A percentile compares a stretch with the other conserved stretches of the same genome.
These are phyloP conservation scores for Cabera pusaria DNA, from an alignment of 2,888 invertebrate genomes.

Conservation along the genomic window DNA sequence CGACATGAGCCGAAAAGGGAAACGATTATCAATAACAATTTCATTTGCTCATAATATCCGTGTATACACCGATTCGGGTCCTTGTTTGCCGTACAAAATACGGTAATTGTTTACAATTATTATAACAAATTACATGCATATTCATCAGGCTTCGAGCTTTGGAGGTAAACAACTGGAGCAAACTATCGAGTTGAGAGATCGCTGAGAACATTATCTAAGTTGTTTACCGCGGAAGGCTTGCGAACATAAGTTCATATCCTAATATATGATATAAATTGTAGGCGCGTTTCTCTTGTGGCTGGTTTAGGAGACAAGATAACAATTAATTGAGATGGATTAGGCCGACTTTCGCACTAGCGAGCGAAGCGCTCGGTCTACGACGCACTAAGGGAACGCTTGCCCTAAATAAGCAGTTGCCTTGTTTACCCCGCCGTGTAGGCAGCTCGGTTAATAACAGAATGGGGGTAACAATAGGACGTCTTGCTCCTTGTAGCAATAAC, in stretches of 20 bases:
- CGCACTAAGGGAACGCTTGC: constrained; percentile 29
- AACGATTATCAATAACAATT: constrained; percentile 9
- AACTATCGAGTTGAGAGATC: constrained; percentile 17
- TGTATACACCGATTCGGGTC: constrained; percentile 18
- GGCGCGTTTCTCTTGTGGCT: background rate
- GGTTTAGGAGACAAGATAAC: constrained; percentile 37
- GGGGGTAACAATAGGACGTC: constrained; percentile 33
- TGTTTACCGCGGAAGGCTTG: constrained; percentile 25
- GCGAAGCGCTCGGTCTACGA: constrained; percentile 15
- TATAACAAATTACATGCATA: constrained; percentile 31
- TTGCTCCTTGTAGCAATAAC: constrained; percentile 31
- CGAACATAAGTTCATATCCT: constrained; percentile 6
- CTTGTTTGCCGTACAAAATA: constrained; percentile 25
- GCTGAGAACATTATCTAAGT: constrained; percentile 19
- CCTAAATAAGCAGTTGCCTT: constrained; percentile 49
- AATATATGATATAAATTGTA: constrained; percentile 1
- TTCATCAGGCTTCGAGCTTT: constrained; percentile 20
- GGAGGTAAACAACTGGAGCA: constrained; percentile 26
- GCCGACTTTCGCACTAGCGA: constrained; percentile 37
- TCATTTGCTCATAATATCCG: constrained; percentile 2
- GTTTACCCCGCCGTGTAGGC: constrained; percentile 41
- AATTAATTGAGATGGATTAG: constrained; percentile 63
- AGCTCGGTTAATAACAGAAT: constrained; percentile 33
- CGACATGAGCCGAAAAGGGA: constrained; percentile 6
- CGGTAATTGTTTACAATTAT: constrained; percentile 26